Conservation (phyloP, 1,140 invertebrate genomes). For the Polyergus mexicanus region DNA sequence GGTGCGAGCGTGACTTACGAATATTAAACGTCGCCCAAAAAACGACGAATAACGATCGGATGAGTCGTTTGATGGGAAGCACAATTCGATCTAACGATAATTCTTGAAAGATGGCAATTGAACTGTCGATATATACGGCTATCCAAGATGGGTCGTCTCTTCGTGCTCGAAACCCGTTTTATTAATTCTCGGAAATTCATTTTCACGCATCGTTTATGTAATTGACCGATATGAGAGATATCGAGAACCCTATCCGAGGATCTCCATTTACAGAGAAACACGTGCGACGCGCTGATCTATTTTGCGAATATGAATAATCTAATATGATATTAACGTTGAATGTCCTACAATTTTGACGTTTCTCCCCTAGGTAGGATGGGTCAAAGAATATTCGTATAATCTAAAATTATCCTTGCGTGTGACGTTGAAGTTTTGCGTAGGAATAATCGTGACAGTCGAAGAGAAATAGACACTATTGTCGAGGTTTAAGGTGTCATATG, state of each 20-base stretch:
- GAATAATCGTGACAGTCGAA: neutral
- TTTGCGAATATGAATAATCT: slow-evolving; percentile 13
- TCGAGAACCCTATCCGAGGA: neutral
- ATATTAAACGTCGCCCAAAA: slow-evolving; percentile 54
- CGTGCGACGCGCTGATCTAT: neutral
- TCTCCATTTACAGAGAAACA: slow-evolving; percentile 29
- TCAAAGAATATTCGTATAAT: slow-evolving; percentile 1
- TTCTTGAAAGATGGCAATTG: slow-evolving; percentile 15
- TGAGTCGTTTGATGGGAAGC: slow-evolving; percentile 19
- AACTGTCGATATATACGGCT: neutral
- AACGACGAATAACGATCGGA: slow-evolving; percentile 32
- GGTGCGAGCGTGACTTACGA: slow-evolving; percentile 25
- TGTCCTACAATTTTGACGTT: slow-evolving; percentile 38
- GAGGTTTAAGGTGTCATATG: slow-evolving; percentile 39
- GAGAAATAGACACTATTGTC: slow-evolving; percentile 15
- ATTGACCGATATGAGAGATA: slow-evolving; percentile 26
- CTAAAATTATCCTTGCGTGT: neutral
- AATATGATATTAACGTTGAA: slow-evolving; percentile 32
- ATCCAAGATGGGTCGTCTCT: neutral
- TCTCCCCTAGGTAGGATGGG: too few species aligned
- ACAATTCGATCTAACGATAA: neutral
- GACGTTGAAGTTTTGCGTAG: slow-evolving; percentile 17
- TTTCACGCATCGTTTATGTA: slow-evolving; percentile 27
- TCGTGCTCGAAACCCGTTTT: neutral
- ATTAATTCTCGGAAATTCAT: slow-evolving; percentile 29